Percentiles rank a stretch among this genome's conserved stretches.
Evolutionary conservation across 2,113 vertebrate genomes (phyloP).

Genomic region (Dendropsophus ebraccatus): DNA sequence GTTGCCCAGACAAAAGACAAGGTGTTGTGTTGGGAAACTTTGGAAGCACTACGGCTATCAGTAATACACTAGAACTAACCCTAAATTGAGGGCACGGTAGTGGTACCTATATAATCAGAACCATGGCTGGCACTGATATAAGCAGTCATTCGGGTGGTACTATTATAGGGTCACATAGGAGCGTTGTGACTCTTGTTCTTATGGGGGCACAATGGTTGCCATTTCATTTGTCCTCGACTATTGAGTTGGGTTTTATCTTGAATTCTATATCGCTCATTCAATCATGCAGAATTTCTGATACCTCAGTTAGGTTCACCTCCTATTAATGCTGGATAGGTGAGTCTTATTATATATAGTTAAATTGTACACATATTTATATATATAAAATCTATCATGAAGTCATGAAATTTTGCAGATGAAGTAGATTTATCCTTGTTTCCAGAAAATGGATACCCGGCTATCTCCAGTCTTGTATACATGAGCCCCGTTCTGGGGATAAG

Average conservation of each 20-base stretch:
- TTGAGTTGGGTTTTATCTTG: too few relatives aligned
- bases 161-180: too few relatives aligned
- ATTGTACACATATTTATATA: too few relatives aligned
- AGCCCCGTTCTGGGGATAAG: background rate
- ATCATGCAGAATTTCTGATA: too few relatives aligned
- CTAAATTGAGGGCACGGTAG: too few relatives aligned
- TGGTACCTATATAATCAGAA: background rate
- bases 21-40: background rate
- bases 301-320: too few relatives aligned
- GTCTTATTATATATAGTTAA: background rate
- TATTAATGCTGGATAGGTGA: background rate
- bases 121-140: background rate
- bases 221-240: too few relatives aligned
- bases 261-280: too few relatives aligned
- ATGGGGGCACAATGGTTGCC: too few relatives aligned
- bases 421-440: background rate
- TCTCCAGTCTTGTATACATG: background rate
- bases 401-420: background rate
- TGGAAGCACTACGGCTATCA: background rate
- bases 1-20: too few relatives aligned
- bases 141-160: too few relatives aligned
- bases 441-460: slow-evolving; percentile 14
- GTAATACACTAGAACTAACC: background rate
- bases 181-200: too few relatives aligned
- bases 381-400: background rate